Base-by-base conservation (phyloP, 1,140 invertebrate species). In the Amphibalanus amphitrite region DNA sequence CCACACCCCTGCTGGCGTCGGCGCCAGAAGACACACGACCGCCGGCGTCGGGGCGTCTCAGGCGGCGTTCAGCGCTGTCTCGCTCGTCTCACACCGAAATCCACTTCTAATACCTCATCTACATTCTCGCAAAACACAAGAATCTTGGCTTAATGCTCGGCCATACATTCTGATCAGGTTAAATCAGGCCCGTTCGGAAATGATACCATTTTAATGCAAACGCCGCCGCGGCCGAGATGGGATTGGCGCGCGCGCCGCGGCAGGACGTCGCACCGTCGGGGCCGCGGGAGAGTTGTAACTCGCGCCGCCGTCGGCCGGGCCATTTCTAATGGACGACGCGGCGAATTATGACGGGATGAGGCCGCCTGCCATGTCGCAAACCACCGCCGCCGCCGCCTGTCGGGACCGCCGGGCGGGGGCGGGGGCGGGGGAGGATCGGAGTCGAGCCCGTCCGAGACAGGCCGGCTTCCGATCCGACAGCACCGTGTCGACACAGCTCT, bases 201-300 rank as follows among this genome's bases (percentile, higher is more conserved):
- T 59, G 47, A 59, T 59, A 59, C 47, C 47, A 59, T 59, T 59
- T 59, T 59, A 59, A 59, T 59, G 47, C 47, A 59, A 59, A 59
- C 47, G 47, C 47, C 47, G 47, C 1, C 47, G 47, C 47, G 13
- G 47, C 13, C 47, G 6, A 23, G 47, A 59, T 59, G 47, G 47
- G 47, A 59, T 59, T 59, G 47, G 47, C 20, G 20, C 20, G 20
- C 20, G 47, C 1, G 6, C 1, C 47, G 47, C 10, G 13, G 10
- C 1, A 20, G 47, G 47, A 59, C 47, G 47, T 59, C 47, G 47
- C 20, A 8, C 10, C 47, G 47, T 13, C 47, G 47, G 6, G 47
- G 47, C 47, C 47, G 23, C 47, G 23, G 47, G 47, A 59, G 47
- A 23, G 47, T 23, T 20, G 47, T 59, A 59, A 59, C 47, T 59